These are phyloP conservation scores for Oikopleura albicans DNA, from an alignment of 23 tunicate genomes.

Conservation along the genomic window DNA sequence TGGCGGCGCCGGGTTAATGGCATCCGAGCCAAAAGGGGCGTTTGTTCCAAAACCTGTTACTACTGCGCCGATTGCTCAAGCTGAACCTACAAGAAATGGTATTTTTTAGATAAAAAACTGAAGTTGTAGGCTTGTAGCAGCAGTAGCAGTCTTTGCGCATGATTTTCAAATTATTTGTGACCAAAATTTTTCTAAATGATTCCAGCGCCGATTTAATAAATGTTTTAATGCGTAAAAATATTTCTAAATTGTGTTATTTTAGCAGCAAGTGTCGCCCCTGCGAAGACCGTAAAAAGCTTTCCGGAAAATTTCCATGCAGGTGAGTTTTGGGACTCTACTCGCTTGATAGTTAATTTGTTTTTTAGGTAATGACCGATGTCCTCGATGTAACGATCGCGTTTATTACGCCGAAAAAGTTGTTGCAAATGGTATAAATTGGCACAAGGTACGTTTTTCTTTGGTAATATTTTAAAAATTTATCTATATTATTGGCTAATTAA, in stretches of 20 bases:
- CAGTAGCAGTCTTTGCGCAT: no score
- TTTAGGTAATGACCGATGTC: slow-evolving; percentile 15
- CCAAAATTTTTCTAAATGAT: neutral
- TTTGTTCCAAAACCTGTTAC: neutral
- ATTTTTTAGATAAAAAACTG: neutral
- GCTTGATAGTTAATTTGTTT: neutral
- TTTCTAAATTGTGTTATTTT: neutral
- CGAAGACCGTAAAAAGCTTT: neutral
- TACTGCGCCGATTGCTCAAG: neutral
- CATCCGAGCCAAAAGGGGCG: neutral
- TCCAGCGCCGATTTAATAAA: neutral
- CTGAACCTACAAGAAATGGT: neutral
- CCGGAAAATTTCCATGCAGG: slow-evolving; percentile 3
- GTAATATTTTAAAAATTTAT: no score
- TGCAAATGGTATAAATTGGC: slow-evolving; percentile 16
- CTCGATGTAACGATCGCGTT: neutral
- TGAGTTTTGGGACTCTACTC: neutral
- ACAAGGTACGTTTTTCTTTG: neutral
- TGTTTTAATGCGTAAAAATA: neutral
- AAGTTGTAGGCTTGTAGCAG: no score
- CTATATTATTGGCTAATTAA: no score
- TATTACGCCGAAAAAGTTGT: slow-evolving; percentile 3
- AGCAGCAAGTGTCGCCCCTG: neutral
- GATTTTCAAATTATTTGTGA: neutral
- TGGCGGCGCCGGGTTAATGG: slow-evolving; percentile 6